Base-by-base conservation (phyloP, 2,113 vertebrate genomes). In the Cebidichthys violaceus region DNA sequence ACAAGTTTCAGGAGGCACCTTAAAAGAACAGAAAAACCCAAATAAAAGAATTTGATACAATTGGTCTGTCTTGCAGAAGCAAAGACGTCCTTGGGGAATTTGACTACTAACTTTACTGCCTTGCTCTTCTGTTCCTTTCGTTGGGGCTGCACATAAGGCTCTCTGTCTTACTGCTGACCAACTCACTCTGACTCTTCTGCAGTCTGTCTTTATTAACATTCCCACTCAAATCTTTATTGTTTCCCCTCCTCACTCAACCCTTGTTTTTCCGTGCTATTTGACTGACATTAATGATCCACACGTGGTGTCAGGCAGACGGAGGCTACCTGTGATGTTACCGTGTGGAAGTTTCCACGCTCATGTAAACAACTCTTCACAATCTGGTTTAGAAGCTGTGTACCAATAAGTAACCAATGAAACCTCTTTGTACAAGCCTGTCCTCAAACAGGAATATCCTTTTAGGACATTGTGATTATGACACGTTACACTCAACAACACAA, bases 41-140 rank as follows among this genome's bases (percentile, higher is more conserved):
- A 84, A 66, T 13, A 29, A 77, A 67, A 77, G 18, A 71, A 74
- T 84, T 81, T 66, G 94, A 78, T 74, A 94, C 92, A 97, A 97
- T 98, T 96, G 97, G 97, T 97, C 95, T 89, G 96, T 89, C 90
- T 96, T 95, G 83, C 93, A 92, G 88, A 94, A 96, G 96, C 94
- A 95, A 95, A 97, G 96, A 99, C 97, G 98, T 99, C 98, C 98
- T 99, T 99, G 98, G 98, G 97, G 96, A 97, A 98, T 99, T 99
- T 99, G 98, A 97, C 98, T 99, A 99, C 98, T 99, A 99, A 99
- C 98, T 99, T 99, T 99, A 96, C 41, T 95, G 94, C 94, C 94
- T 54, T 92, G 79, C 69, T 89, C 81, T 96, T 96, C 94, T 97
- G 95, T 97, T 95, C 95, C 96, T 96, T 91, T 95, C n/a, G 95